phyloP scores from a whole-genome alignment of 1,140 invertebrate genomes.

The Stegodyphus dumicola region DNA sequence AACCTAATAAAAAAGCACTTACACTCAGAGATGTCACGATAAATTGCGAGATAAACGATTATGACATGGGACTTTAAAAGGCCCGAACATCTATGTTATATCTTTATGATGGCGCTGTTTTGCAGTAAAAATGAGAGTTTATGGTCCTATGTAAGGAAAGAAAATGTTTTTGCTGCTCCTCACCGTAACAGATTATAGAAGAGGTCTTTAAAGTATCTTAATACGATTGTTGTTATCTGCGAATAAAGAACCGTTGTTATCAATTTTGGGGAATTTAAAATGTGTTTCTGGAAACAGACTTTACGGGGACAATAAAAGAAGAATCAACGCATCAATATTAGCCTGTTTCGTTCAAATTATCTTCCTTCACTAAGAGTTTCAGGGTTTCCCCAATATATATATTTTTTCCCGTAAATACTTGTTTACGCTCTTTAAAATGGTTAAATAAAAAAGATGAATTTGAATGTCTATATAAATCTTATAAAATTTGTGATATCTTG shows the following conservation, averaged over 20 bases:
- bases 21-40: not conserved
- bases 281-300: not conserved
- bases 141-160: not conserved
- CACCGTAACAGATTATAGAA: not conserved
- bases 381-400: no score
- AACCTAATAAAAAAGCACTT: not conserved
- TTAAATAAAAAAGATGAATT: no score
- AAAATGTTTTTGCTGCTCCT: not conserved
- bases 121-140: constrained; percentile 1
- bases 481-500: no score
- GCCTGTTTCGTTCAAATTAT: no score
- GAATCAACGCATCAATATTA: no score
- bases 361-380: no score
- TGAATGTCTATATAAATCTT: no score
- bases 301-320: no score
- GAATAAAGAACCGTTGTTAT: not conserved
- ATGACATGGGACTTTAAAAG: not conserved
- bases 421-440: no score
- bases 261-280: not conserved
- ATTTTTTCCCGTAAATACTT: no score
- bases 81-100: not conserved
- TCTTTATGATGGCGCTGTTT: not conserved
- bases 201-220: not conserved
- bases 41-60: not conserved
- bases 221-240: not conserved